These are phyloP conservation scores for Python bivittatus DNA, from an alignment of 2,113 vertebrate species.

Conservation along the genomic window DNA sequence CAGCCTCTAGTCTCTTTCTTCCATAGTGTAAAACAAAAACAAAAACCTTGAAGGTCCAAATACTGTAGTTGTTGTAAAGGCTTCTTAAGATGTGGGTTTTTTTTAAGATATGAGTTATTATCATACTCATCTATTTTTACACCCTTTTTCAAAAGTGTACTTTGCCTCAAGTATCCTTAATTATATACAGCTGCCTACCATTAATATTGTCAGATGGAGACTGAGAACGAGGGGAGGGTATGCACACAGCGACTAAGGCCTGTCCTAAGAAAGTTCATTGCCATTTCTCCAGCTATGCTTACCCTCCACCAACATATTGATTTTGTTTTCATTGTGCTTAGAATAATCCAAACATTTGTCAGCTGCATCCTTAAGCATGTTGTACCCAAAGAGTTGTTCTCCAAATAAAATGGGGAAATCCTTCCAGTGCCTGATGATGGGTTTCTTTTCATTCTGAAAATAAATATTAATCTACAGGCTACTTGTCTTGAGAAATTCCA, in stretches of 20 bases:
- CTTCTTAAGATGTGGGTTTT: background rate
- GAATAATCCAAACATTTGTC: slow-evolving; percentile 76
- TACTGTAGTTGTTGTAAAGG: fast-evolving
- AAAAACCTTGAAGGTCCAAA: background rate
- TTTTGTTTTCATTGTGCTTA: slow-evolving; percentile 76
- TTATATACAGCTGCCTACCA: slow-evolving; percentile 43
- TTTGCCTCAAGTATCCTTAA: slow-evolving; percentile 38
- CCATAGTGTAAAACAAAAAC: slow-evolving; percentile 9
- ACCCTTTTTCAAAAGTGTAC: slow-evolving; percentile 46
- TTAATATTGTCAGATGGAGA: slow-evolving; percentile 49
- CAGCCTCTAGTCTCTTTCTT: background rate
- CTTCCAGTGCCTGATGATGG: background rate
- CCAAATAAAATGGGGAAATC: slow-evolving; percentile 60
- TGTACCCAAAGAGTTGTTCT: slow-evolving; percentile 59
- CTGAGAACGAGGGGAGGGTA: slow-evolving; percentile 56
- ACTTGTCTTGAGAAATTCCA: slow-evolving; percentile 40
- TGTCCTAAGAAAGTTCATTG: slow-evolving; percentile 61
- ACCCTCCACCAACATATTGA: slow-evolving; percentile 74
- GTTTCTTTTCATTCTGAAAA: slow-evolving; percentile 53
- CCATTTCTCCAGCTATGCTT: slow-evolving; percentile 61
- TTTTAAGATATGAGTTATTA: background rate
- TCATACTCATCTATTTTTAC: slow-evolving; percentile 32
- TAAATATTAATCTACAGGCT: slow-evolving; percentile 43
- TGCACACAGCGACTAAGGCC: slow-evolving; percentile 65
- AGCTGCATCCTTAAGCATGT: slow-evolving; percentile 70